phyloP scores from a whole-genome alignment of 2,797 vertebrate genomes.

The Labroides dimidiatus region DNA sequence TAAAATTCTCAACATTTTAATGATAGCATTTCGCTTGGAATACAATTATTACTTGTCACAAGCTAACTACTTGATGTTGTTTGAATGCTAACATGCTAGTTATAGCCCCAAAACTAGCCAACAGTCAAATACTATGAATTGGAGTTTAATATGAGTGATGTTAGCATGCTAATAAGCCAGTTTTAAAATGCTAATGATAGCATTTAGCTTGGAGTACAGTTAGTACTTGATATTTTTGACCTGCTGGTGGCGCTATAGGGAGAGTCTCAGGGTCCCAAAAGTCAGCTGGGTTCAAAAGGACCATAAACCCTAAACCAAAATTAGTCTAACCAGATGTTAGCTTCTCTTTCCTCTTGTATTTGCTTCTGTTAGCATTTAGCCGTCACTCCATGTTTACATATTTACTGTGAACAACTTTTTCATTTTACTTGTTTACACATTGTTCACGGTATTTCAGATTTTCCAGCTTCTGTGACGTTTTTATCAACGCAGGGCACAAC shows the following conservation, averaged over 20 bases:
- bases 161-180: not conserved
- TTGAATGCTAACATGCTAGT: not conserved
- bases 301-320: not conserved
- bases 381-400: not conserved
- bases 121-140: not conserved
- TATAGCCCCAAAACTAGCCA: not conserved
- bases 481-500: not conserved
- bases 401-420: not conserved
- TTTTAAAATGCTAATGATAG: not conserved
- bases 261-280: not conserved
- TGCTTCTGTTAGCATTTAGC: not conserved
- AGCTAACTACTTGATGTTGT: too few species aligned
- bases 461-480: too few species aligned
- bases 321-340: not conserved
- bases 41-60: not conserved
- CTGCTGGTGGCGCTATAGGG: not conserved
- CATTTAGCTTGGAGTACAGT: not conserved
- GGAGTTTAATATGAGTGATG: not conserved
- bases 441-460: not conserved
- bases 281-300: not conserved
- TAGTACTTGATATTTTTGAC: not conserved
- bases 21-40: slow-evolving; percentile 1
- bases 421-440: not conserved
- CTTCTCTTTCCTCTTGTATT: not conserved
- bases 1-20: not conserved